phyloP scores from a whole-genome alignment of 2,113 vertebrate genomes.

The Seriola dumerili region DNA sequence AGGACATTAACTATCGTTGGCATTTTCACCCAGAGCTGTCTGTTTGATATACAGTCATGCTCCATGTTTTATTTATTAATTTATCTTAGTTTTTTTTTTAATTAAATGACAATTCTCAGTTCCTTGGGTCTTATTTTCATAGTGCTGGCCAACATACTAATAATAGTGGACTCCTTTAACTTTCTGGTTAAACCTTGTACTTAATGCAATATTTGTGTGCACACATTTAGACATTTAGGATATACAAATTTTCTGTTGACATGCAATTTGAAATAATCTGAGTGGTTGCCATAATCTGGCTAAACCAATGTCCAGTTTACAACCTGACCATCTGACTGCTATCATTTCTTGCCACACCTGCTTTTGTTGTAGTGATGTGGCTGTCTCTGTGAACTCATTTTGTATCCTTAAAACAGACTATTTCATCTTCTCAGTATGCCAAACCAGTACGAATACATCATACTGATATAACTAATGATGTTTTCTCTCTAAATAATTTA shows the following conservation, averaged over 20 bases:
- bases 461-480: slow-evolving; percentile 13
- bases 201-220: neutral
- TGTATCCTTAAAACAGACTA: neutral
- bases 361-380: neutral
- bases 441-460: neutral
- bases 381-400: neutral
- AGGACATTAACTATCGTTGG: slow-evolving; percentile 14
- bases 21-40: slow-evolving; percentile 27
- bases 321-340: neutral
- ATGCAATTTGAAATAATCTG: too few species aligned
- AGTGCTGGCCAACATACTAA: neutral
- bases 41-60: slow-evolving; percentile 26
- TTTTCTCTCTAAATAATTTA: neutral
- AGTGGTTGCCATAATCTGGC: too few species aligned
- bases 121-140: too few species aligned
- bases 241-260: neutral
- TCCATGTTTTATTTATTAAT: neutral
- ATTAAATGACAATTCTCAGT: too few species aligned
- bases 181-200: neutral
- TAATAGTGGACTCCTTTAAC: neutral
- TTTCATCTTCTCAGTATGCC: too few species aligned
- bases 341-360: neutral
- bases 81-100: neutral
- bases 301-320: too few species aligned
- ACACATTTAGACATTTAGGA: neutral